Conservation (phyloP, 2,888 invertebrate genomes). For the Ceriagrion tenellum region DNA sequence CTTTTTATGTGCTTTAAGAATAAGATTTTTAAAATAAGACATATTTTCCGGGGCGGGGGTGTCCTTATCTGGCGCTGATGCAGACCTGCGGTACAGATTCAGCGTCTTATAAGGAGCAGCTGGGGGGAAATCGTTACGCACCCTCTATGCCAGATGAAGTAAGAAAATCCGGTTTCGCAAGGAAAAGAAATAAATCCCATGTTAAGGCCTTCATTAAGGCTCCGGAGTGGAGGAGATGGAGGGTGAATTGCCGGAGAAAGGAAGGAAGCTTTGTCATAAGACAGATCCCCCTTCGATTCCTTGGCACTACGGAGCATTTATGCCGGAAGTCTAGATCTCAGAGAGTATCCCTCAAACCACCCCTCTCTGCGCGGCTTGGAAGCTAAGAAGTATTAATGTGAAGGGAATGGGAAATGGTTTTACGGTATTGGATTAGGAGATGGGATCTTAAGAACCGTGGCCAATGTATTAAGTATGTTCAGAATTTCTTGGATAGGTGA, state of each 20-base stretch:
- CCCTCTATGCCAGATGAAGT: neutral
- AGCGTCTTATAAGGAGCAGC: neutral
- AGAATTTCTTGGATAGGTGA: too few species aligned
- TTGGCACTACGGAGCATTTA: neutral
- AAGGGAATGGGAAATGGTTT: neutral
- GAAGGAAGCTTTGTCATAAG: neutral
- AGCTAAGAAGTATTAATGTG: neutral
- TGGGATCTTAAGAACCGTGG: too few species aligned
- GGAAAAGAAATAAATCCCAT: slow-evolving; percentile 37
- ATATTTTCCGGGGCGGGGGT: too few species aligned
- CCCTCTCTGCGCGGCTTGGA: neutral
- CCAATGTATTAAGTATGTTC: too few species aligned
- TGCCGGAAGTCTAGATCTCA: neutral
- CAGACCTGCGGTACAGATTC: neutral
- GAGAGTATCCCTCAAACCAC: neutral
- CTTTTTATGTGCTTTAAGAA: too few species aligned
- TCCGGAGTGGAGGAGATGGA: neutral
- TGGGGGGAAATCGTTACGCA: neutral
- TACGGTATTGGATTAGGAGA: neutral
- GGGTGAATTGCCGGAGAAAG: neutral
- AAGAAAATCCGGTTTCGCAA: slow-evolving; percentile 36
- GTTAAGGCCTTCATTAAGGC: slow-evolving; percentile 55
- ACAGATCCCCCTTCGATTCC: neutral
- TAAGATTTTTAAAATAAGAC: too few species aligned
- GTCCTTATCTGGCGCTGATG: neutral